Conservation (phyloP, 2,113 vertebrate genomes). For the Strigops habroptila region DNA sequence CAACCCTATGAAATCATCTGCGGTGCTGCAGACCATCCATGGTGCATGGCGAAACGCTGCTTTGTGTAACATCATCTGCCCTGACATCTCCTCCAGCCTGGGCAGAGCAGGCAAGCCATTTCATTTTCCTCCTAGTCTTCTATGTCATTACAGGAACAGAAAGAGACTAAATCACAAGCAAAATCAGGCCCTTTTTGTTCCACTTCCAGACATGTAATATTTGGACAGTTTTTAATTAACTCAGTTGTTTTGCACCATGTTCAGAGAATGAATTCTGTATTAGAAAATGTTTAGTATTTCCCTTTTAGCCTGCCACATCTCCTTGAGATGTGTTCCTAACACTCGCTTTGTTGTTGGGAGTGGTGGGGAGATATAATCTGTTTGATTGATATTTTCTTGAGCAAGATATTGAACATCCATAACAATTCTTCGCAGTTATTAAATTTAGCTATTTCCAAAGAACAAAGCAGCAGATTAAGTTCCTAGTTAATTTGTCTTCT, state of each 20-base stretch:
- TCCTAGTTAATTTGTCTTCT: slow-evolving; percentile 22
- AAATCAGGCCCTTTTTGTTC: not conserved
- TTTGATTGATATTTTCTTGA: slow-evolving; percentile 17
- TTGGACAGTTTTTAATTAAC: not conserved
- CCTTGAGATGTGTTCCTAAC: not conserved
- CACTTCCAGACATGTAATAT: not conserved
- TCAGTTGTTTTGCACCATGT: not conserved
- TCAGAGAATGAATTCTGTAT: not conserved
- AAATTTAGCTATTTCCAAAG: not conserved
- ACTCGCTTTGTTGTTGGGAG: not conserved
- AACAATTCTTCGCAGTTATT: not conserved
- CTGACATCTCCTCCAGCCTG: not conserved
- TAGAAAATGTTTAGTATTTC: not conserved
- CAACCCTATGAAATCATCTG: not conserved
- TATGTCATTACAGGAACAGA: not conserved
- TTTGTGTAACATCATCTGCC: not conserved
- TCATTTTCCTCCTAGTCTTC: not conserved
- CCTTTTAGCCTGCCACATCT: not conserved
- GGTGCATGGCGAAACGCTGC: accelerated
- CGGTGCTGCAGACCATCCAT: not conserved
- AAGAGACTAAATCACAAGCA: not conserved
- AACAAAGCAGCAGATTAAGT: slow-evolving; percentile 3
- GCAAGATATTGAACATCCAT: not conserved
- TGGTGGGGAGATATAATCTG: not conserved
- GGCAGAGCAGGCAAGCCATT: not conserved